Conservation (phyloP, 1,140 invertebrate species). For the Aphis gossypii region DNA sequence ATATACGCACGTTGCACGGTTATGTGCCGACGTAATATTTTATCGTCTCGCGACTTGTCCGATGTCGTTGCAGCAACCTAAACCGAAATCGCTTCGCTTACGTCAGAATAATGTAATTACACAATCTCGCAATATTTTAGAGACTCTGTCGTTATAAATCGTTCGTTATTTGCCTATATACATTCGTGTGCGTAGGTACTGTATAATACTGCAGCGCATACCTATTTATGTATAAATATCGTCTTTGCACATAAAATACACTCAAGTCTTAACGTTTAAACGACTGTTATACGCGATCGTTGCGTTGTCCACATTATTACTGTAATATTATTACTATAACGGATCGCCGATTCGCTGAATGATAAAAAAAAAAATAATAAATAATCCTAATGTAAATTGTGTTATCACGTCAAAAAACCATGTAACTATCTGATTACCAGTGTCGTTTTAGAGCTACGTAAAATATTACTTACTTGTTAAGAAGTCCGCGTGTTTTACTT, state of each 20-base stretch:
- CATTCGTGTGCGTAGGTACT: not conserved
- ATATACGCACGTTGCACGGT: not conserved
- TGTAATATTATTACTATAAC: not conserved
- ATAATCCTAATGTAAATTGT: not conserved
- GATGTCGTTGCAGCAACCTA: not conserved
- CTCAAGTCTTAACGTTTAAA: not conserved
- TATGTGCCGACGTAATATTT: not conserved
- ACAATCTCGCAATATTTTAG: not conserved
- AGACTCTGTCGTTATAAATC: not conserved
- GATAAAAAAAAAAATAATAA: not conserved
- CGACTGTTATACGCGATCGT: not conserved
- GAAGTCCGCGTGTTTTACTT: not conserved
- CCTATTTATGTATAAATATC: not conserved
- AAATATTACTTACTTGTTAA: not conserved
- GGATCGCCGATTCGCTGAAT: not conserved
- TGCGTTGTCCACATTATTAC: not conserved
- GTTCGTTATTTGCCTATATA: not conserved
- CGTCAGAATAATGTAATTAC: not conserved
- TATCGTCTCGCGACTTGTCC: not conserved
- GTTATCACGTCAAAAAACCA: not conserved
- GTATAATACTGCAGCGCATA: not conserved
- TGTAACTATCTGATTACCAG: not conserved
- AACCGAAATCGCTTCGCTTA: not conserved
- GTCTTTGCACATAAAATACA: not conserved
- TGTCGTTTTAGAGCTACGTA: not conserved